Base-by-base conservation (phyloP, 2,113 vertebrate species). In the Triplophysa rosa region DNA sequence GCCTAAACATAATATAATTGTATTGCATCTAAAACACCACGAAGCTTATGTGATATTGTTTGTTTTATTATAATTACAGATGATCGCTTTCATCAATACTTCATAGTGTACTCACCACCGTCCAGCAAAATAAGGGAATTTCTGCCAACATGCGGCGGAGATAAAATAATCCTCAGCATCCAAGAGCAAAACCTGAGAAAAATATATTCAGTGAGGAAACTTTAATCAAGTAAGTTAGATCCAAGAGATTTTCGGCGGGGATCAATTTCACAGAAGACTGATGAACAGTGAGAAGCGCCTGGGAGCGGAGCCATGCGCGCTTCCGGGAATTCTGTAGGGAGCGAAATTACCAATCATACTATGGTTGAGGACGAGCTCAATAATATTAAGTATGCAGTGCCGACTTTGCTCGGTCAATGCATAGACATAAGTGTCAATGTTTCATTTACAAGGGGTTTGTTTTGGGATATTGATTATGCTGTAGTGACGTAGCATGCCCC, bases 241-340 rank as follows among this genome's bases (percentile, higher is more conserved):
- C 56, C 63, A 14, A 21, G 16, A 7, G n/a, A 85, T 89, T 87
- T 81, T 84, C 80, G 69, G 16, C 2, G 6, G 61, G 74, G 63
- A 67, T 33, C 19, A 65, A 49, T 49, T 17, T 12, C 14, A 33
- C 0, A 33, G n/a, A 68, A 67, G 24, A 37, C 59, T 63, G n/a
- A 49, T 67, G 59, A 81, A 69, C 45, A 79, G 29, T 65, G 63
- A 64, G 54, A 65, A 64, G 19, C 84, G 82, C 85, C 84, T 84
- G 79, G 62, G 65, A 64, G 70, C 56, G 63, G 45, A 62, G 17
- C 70, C 64, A 69, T 23, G 59, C 59, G 77, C 72, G 86, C 83
- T 91, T 88, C 89, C 88, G 88, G 90, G 87, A 86, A 80, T 86
- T 86, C 68, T 80, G 80, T 56, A 77, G 47, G 19, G 49, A 16